Conservation (phyloP, 2,888 invertebrate genomes). For the Drepanosiphum platanoidis region DNA sequence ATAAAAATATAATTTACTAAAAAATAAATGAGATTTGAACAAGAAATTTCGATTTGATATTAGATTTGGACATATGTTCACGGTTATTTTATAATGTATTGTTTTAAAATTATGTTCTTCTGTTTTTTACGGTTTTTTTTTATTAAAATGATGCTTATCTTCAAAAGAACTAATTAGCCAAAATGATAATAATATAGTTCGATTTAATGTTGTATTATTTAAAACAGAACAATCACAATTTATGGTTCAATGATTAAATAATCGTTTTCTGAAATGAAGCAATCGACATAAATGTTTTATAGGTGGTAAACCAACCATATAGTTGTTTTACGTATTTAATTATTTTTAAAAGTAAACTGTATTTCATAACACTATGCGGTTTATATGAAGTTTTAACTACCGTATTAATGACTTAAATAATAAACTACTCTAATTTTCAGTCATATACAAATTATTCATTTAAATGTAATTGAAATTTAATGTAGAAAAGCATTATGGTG, state of each 20-base stretch:
- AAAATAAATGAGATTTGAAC: background rate
- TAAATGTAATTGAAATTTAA: no score
- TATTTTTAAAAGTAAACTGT: background rate
- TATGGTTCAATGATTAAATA: conserved; percentile 28
- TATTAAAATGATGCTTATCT: background rate
- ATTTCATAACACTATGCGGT: conserved; percentile 22
- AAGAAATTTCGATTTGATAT: background rate
- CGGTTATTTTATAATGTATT: background rate
- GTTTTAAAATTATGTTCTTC: background rate
- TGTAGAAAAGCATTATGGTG: no score
- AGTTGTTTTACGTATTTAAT: background rate
- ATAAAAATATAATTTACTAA: background rate
- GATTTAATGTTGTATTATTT: background rate
- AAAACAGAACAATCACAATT: background rate
- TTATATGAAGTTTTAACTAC: background rate
- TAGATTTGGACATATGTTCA: background rate
- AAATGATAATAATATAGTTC: conserved; percentile 9
- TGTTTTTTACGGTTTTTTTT: background rate
- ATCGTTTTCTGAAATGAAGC: conserved; percentile 18
- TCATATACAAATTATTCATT: background rate
- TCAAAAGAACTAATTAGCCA: background rate
- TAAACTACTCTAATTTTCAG: background rate
- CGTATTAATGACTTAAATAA: conserved; percentile 1
- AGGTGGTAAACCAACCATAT: conserved; percentile 37
- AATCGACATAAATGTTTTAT: conserved; percentile 39